Base-by-base conservation (phyloP, 2,888 invertebrate genomes). In the Sarcophaga rosellei region DNA sequence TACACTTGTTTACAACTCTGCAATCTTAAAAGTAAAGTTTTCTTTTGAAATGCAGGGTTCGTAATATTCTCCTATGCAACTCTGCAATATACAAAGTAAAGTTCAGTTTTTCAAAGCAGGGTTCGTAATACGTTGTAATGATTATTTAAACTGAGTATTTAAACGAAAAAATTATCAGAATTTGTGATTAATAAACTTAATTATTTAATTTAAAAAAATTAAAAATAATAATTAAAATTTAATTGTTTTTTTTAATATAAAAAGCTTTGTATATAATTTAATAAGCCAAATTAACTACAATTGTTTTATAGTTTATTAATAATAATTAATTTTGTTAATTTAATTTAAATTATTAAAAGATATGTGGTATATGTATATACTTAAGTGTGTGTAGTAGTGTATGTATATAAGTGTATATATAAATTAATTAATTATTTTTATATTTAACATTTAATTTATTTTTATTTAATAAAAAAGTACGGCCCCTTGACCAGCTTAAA, bases 401-500 rank as follows among this genome's bases (percentile, higher is more conserved):
- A 21, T 69, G 35, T 44, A 74, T 45, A 47, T 47, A 47, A 12
- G 45, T 77, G 44, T 69, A 44, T 75, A 47, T 59, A 44, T 68
- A 76, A 74, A 61, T 77, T 70, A 65, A 53, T 57, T 66, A 68
- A 62, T 72, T 76, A 66, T 25, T 17, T 81, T 63, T 66, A 59
- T 66, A 44, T 53, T 65, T 74, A 63, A 65, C 44, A 77, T 68
- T 61, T 81, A 68, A 66, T 73, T 63, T 10, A 70, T 77, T 68
- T 35, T 45, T 6, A 23, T 80, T 72, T 57, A 62, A 53, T 73
- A 81, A 65, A 87, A 86, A 73, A 81, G 80, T 88, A 80, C 88
- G 88, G 87, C 87, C 88, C 88, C 88, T 73, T 75, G 84, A 85
- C 88, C 88, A 88, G 88, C 88, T 88, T 81, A 70, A 77, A 77